Evolutionary conservation across 2,888 invertebrate species (phyloP).

Genomic region (Synergus umbraculus): DNA sequence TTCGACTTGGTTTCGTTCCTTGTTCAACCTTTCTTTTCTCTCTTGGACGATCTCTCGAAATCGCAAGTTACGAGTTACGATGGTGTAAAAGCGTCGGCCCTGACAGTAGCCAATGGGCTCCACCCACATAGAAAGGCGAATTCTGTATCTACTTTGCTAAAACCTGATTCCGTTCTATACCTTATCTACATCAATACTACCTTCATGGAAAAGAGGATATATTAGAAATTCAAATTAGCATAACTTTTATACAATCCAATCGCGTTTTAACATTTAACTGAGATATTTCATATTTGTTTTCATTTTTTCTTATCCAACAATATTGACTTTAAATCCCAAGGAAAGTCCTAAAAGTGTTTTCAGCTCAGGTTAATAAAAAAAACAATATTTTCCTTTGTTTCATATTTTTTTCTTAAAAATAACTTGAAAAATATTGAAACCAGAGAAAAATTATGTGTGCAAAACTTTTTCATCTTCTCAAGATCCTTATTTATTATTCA

Average conservation of each 20-base stretch:
- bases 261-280: background rate
- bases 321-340: too few relatives aligned
- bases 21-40: conserved; percentile 22
- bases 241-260: background rate
- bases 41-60: conserved; percentile 43
- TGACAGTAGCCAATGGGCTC: conserved; percentile 63
- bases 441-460: too few relatives aligned
- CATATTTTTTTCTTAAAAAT: too few relatives aligned
- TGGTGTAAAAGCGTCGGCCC: conserved; percentile 62
- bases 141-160: conserved; percentile 12
- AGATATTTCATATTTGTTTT: background rate
- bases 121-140: conserved; percentile 67
- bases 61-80: conserved; percentile 43
- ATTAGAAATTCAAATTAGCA: background rate
- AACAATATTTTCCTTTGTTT: too few relatives aligned
- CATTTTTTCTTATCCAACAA: background rate
- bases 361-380: too few relatives aligned
- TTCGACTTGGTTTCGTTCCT: background rate
- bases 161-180: background rate
- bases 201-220: background rate
- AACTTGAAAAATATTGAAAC: too few relatives aligned
- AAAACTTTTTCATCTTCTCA: too few relatives aligned
- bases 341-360: too few relatives aligned
- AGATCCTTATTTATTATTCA: too few relatives aligned
- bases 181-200: background rate